These are phyloP conservation scores for Pelmatolapia mariae DNA, from an alignment of 2,113 vertebrate genomes.

Conservation along the genomic window DNA sequence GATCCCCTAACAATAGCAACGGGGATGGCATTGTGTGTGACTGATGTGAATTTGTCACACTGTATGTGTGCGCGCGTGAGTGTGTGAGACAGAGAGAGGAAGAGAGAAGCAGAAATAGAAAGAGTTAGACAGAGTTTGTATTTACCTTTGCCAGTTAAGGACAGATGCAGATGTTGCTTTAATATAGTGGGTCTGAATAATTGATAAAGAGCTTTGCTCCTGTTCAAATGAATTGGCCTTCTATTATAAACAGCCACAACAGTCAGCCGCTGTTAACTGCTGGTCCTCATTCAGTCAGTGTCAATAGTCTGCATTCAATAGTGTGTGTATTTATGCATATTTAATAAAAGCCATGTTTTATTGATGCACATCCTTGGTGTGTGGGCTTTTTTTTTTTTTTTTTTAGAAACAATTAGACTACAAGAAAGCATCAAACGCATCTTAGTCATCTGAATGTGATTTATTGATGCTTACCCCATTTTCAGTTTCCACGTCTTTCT, in stretches of 20 bases:
- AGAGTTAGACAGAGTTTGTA: constrained; percentile 6
- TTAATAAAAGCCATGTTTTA: constrained; percentile 65
- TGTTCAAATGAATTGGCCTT: constrained; percentile 62
- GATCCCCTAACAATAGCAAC: constrained; percentile 67
- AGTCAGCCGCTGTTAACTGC: constrained; percentile 54
- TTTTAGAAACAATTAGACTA: neutral
- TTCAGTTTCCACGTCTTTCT: constrained; percentile 20
- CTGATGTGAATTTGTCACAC: constrained; percentile 74
- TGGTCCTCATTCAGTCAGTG: constrained; percentile 43
- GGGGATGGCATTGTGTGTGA: constrained; percentile 70
- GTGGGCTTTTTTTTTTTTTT: constrained; percentile 20
- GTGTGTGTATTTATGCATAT: constrained; percentile 62
- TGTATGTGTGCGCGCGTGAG: constrained; percentile 14
- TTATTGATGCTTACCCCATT: constrained; percentile 61
- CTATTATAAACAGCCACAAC: constrained; percentile 48
- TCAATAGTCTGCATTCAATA: constrained; percentile 52
- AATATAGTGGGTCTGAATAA: constrained; percentile 60
- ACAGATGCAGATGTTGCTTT: constrained; percentile 33
- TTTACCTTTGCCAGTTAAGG: constrained; percentile 60
- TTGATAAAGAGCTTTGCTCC: constrained; percentile 62
- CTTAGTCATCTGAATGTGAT: constrained; percentile 48
- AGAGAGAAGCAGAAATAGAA: neutral
- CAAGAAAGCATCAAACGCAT: constrained; percentile 29
- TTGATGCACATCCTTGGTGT: constrained; percentile 49
- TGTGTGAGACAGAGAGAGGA: neutral